Percentiles rank a stretch among this genome's conserved stretches.
These are phyloP conservation scores for Drosophila grimshawi DNA, from an alignment of 1,140 invertebrate species.

Conservation along the genomic window DNA sequence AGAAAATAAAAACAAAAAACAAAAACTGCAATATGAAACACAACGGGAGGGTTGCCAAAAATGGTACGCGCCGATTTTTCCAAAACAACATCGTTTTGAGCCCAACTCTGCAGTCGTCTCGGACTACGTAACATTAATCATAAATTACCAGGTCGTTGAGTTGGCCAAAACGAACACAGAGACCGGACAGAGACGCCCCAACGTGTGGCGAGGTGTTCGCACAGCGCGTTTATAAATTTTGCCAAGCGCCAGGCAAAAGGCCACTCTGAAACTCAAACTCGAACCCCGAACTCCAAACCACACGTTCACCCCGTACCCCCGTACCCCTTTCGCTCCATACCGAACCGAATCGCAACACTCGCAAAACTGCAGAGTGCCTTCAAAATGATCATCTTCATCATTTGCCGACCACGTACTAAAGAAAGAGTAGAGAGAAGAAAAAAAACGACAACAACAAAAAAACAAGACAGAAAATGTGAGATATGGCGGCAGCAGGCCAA, in stretches of 20 bases:
- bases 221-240: constrained; percentile 80
- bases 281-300: constrained; percentile 1
- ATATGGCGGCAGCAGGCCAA: constrained; percentile 82
- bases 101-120: constrained; percentile 45
- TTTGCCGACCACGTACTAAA: constrained; percentile 72
- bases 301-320: too few species aligned
- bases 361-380: constrained; percentile 18
- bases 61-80: constrained; percentile 68
- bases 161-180: constrained; percentile 34
- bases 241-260: constrained; percentile 69
- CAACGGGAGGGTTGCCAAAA: constrained; percentile 80
- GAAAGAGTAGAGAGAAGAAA: constrained; percentile 6
- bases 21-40: constrained; percentile 67
- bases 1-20: neutral
- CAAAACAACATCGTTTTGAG: constrained; percentile 39
- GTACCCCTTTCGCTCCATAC: too few species aligned
- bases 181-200: constrained; percentile 62
- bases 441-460: neutral
- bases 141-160: constrained; percentile 82
- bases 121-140: constrained; percentile 77
- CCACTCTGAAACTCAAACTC: neutral
- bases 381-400: constrained; percentile 81
- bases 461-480: constrained; percentile 62
- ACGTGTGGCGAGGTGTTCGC: constrained; percentile 80
- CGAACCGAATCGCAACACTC: neutral